Conservation (phyloP, 2,888 invertebrate species). For the Drosophila phalerata region DNA sequence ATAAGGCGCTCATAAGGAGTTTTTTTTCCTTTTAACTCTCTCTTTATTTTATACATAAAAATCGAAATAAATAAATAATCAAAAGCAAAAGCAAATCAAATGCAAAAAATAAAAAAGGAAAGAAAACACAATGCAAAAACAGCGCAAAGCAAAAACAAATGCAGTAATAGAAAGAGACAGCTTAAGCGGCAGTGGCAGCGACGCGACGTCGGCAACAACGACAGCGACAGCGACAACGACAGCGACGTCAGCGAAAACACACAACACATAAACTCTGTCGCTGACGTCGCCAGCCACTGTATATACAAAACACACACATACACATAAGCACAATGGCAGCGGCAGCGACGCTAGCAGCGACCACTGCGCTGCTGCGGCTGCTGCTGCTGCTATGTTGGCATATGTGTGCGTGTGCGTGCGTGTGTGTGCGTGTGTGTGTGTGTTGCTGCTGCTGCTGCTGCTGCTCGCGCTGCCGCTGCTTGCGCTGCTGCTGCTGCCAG, state of each 20-base stretch:
- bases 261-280: constrained; percentile 57
- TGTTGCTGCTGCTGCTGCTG: constrained; percentile 26
- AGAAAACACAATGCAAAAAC: constrained; percentile 64
- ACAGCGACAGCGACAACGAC: constrained; percentile 31
- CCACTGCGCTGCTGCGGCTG: constrained; percentile 40
- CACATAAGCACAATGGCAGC: constrained; percentile 34
- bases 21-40: constrained; percentile 2
- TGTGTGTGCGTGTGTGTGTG: no score
- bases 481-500: constrained; percentile 35
- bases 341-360: constrained; percentile 44
- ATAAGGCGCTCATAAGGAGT: background rate
- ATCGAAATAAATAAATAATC: constrained; percentile 33
- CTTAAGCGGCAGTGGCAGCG: constrained; percentile 32
- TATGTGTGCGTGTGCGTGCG: constrained; percentile 31
- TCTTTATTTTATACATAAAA: constrained; percentile 5
- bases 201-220: constrained; percentile 19
- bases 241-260: constrained; percentile 50
- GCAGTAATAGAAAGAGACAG: constrained; percentile 73
- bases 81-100: constrained; percentile 50
- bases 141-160: constrained; percentile 74
- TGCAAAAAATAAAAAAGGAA: constrained; percentile 44
- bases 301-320: constrained; percentile 48
- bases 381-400: constrained; percentile 32
- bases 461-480: constrained; percentile 31
- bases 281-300: constrained; percentile 36